phyloP scores from a whole-genome alignment of 2,888 invertebrate species.

The Dusona sp. region DNA sequence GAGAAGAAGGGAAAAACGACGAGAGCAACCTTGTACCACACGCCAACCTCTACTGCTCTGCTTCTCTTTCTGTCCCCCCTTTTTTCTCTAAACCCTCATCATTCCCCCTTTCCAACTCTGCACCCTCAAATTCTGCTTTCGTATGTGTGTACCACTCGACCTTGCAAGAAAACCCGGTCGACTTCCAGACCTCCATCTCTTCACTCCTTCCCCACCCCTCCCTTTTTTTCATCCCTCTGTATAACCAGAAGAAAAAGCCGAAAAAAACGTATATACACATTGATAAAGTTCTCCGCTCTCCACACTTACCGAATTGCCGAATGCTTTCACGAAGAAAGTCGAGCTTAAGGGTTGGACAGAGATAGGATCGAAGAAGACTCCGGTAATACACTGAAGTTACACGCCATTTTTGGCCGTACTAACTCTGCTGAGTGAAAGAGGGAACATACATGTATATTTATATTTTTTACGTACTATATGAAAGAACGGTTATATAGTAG shows the following conservation, averaged over 20 bases:
- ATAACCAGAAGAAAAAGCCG: slow-evolving; percentile 14
- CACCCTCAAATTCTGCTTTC: slow-evolving; percentile 28
- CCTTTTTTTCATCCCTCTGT: not conserved
- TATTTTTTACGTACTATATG: not conserved
- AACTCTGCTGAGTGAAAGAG: not conserved
- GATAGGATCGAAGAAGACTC: slow-evolving; percentile 4
- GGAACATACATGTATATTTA: slow-evolving; percentile 7
- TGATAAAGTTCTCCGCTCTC: slow-evolving; percentile 43
- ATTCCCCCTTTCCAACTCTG: slow-evolving; percentile 38
- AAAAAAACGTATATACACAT: slow-evolving; percentile 29
- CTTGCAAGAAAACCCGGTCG: slow-evolving; percentile 47
- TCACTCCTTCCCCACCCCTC: slow-evolving; percentile 2
- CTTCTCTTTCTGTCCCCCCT: not conserved
- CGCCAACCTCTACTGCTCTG: slow-evolving; percentile 8
- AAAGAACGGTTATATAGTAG: not conserved
- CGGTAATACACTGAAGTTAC: slow-evolving; percentile 35
- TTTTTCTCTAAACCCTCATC: slow-evolving; percentile 38
- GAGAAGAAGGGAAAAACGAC: not conserved
- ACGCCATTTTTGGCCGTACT: slow-evolving; percentile 25
- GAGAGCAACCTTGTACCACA: slow-evolving; percentile 49
- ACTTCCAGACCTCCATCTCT: slow-evolving; percentile 44
- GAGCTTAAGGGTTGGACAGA: not conserved
- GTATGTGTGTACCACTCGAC: slow-evolving; percentile 23
- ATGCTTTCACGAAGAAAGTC: slow-evolving; percentile 70
- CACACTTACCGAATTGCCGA: slow-evolving; percentile 69